Conservation (phyloP, 2,888 invertebrate genomes). For the Tuta absoluta region DNA sequence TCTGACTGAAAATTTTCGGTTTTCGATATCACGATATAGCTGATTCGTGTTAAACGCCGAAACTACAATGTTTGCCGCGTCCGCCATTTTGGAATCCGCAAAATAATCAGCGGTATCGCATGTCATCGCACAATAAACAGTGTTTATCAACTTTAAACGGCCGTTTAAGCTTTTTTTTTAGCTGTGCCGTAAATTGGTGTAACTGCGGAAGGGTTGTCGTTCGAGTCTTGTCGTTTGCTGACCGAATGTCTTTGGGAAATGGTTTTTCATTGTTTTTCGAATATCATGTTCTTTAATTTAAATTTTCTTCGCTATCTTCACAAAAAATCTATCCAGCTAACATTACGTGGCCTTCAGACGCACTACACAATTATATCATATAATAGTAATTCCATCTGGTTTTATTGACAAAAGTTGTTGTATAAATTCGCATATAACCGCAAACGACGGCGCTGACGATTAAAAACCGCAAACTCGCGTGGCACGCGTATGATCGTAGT, state of each 20-base stretch:
- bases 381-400: too few relatives aligned
- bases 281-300: neutral
- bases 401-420: too few relatives aligned
- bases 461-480: too few relatives aligned
- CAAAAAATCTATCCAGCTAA: neutral
- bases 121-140: conserved; percentile 68
- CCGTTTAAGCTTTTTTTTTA: conserved; percentile 33
- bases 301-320: neutral
- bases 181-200: conserved; percentile 31
- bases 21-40: conserved; percentile 6
- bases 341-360: neutral
- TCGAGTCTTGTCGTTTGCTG: neutral
- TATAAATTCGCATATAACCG: too few relatives aligned
- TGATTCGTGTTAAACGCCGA: conserved; percentile 25
- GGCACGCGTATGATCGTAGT: neutral
- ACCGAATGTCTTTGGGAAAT: neutral
- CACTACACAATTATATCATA: too few relatives aligned
- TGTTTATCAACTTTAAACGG: conserved; percentile 52
- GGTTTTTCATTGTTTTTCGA: neutral
- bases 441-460: too few relatives aligned
- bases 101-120: conserved; percentile 65
- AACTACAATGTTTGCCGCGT: conserved; percentile 54
- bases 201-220: conserved; percentile 9
- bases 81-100: conserved; percentile 53
- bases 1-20: conserved; percentile 6